phyloP scores from a whole-genome alignment of 35 echinoderm and acorn worm species.

The Acanthaster planci region DNA sequence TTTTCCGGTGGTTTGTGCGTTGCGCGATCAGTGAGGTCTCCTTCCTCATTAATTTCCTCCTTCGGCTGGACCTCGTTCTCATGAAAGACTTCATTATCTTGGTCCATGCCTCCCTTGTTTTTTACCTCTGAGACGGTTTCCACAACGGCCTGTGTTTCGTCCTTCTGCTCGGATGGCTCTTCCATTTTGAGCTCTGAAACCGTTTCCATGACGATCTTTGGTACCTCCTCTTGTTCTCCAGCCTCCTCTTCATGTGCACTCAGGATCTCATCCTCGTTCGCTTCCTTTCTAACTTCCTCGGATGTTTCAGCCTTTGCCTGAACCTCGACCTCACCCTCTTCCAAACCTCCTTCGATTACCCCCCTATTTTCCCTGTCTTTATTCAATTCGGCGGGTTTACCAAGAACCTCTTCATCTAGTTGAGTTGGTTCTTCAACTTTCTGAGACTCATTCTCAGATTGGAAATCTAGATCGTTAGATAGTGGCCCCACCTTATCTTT shows the following conservation, averaged over 20 bases:
- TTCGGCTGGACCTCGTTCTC: not conserved
- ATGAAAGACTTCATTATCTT: not conserved
- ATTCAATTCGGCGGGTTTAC: not conserved
- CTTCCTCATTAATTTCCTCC: not conserved
- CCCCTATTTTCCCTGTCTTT: not conserved
- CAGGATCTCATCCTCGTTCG: not conserved
- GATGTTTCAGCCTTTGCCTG: not conserved
- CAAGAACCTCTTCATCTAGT: not conserved
- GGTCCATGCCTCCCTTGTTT: not conserved
- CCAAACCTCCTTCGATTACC: conserved; percentile 31
- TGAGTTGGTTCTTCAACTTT: not conserved
- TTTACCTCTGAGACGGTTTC: too few relatives aligned
- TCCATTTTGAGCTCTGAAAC: not conserved
- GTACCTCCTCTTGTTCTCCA: not conserved
- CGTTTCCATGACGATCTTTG: not conserved
- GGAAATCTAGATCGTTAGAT: not conserved
- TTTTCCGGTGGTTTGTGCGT: not conserved
- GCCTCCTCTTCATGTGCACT: not conserved
- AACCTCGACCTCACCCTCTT: not conserved
- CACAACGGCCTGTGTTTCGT: too few relatives aligned
- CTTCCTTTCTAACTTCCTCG: not conserved
- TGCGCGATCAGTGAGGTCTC: not conserved
- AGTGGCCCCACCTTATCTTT: not conserved
- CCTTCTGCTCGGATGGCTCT: too few relatives aligned
- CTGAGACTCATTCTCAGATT: not conserved